A percentile compares a stretch with the other conserved stretches of the same genome.
Conservation (phyloP, 2,888 invertebrate species). For the Coleophora flavipennella region DNA sequence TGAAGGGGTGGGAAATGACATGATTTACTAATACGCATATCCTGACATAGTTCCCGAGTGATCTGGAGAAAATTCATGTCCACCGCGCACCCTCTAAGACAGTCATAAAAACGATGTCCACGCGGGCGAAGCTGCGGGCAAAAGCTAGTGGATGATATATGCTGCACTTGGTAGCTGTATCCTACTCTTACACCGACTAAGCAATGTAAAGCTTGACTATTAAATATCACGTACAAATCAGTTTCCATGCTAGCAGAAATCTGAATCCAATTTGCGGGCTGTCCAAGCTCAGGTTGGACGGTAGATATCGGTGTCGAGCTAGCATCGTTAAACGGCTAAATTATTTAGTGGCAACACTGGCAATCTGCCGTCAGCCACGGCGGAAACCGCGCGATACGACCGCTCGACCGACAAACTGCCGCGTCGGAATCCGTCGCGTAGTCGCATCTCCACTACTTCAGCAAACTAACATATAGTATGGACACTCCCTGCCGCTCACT, state of each 20-base stretch:
- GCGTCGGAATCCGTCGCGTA: too few relatives aligned
- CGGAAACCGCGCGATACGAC: conserved; percentile 27
- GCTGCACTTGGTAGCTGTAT: neutral
- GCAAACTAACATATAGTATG: too few relatives aligned
- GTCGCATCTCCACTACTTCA: too few relatives aligned
- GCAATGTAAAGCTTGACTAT: conserved; percentile 42
- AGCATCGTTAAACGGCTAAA: conserved; percentile 72
- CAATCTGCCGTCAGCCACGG: conserved; percentile 44
- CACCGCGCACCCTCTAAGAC: too few relatives aligned
- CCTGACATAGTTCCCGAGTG: too few relatives aligned
- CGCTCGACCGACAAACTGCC: conserved; percentile 1
- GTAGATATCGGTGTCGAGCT: conserved; percentile 57
- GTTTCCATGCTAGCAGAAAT: conserved; percentile 63
- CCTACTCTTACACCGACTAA: conserved; percentile 22
- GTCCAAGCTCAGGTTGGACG: conserved; percentile 52
- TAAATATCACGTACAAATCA: conserved; percentile 68
- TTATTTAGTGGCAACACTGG: conserved; percentile 69
- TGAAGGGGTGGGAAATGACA: too few relatives aligned
- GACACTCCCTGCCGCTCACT: too few relatives aligned
- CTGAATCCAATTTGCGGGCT: conserved; percentile 71
- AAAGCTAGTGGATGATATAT: neutral
- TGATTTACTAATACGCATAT: too few relatives aligned
- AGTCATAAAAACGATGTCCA: too few relatives aligned
- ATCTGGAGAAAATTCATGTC: too few relatives aligned
- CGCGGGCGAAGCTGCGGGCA: too few relatives aligned